Evolutionary conservation across 2,113 vertebrate species (phyloP).

Genomic region (Stigmatopora nigra): DNA sequence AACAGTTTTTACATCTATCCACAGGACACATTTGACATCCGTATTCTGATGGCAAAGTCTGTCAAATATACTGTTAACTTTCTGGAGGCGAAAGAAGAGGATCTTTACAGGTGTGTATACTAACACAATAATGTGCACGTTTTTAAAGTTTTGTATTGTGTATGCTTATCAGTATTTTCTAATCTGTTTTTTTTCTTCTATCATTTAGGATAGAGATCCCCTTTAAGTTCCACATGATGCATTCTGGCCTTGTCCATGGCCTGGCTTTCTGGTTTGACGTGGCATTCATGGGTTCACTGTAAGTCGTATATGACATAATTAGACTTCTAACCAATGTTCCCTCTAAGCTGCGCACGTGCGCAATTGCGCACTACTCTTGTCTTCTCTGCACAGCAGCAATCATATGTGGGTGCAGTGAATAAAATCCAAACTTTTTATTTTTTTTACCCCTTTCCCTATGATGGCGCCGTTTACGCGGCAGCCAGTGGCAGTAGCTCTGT

Average conservation of each 20-base stretch:
- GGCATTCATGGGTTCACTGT: conserved; percentile 89
- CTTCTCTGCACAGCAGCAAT: too few relatives aligned
- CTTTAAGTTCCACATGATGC: conserved; percentile 95
- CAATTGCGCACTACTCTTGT: too few relatives aligned
- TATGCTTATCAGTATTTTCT: background rate
- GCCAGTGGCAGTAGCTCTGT: too few relatives aligned
- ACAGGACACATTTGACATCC: conserved; percentile 92
- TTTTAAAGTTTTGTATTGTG: background rate
- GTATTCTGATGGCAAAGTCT: conserved; percentile 93
- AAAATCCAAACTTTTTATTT: too few relatives aligned
- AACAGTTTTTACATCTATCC: conserved; percentile 8
- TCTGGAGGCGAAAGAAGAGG: conserved; percentile 91
- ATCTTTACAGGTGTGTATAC: conserved; percentile 82
- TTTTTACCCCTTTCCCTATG: too few relatives aligned
- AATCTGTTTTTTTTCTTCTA: background rate
- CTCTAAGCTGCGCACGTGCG: too few relatives aligned
- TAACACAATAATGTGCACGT: background rate
- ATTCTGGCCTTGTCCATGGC: conserved; percentile 88
- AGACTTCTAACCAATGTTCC: background rate
- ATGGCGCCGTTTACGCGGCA: too few relatives aligned
- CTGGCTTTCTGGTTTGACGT: conserved; percentile 96
- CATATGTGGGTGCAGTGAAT: too few relatives aligned
- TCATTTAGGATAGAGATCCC: conserved; percentile 87
- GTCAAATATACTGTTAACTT: conserved; percentile 96
- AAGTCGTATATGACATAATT: conserved; percentile 50